Conservation (phyloP, 2,113 vertebrate genomes). For the Daubentonia madagascariensis region DNA sequence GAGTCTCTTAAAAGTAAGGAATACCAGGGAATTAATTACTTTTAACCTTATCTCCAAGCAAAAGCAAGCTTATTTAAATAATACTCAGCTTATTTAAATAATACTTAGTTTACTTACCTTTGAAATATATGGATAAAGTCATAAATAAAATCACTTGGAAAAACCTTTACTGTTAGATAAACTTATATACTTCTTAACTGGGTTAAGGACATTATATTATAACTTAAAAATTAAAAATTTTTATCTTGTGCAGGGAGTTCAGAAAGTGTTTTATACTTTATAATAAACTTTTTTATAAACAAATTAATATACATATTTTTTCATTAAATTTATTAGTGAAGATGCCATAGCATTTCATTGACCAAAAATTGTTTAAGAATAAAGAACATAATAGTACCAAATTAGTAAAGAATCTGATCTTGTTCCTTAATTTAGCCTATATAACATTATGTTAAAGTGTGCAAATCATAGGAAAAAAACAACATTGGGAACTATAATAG, state of each 20-base stretch:
- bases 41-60: not conserved
- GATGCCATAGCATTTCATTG: constrained; percentile 46
- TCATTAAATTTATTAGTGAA: not conserved
- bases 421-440: constrained; percentile 58
- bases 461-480: constrained; percentile 61
- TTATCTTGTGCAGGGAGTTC: not conserved
- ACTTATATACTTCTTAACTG: not conserved
- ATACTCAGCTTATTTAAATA: not conserved
- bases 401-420: constrained; percentile 66
- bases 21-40: not conserved
- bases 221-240: not conserved
- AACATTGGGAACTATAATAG: constrained; percentile 55
- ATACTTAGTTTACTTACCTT: not conserved
- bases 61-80: not conserved
- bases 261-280: not conserved
- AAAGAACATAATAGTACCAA: constrained; percentile 53
- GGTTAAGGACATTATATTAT: not conserved
- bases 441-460: not conserved
- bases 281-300: not conserved
- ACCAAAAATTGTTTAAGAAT: constrained; percentile 57
- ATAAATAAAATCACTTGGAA: not conserved
- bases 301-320: not conserved
- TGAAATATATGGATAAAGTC: not conserved
- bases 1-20: constrained; percentile 29
- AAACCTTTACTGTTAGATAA: not conserved